Evolutionary conservation across 2,113 vertebrate genomes (phyloP), one percentile per base, ranked within the genome.

Genomic region (Apodemus sylvaticus): DNA sequence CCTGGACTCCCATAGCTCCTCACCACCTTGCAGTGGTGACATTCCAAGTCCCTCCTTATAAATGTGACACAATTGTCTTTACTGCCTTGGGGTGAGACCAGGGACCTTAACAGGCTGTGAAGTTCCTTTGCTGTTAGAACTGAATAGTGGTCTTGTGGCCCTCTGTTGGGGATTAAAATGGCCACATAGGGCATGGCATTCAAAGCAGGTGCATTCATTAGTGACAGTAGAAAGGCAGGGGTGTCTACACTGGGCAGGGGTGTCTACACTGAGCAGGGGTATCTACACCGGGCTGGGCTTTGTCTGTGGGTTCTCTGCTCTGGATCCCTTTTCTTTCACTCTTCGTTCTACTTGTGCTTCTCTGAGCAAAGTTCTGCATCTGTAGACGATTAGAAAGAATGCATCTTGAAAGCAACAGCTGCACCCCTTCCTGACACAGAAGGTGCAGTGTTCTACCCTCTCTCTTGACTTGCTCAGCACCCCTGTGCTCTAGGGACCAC

Each of bases 151-250:
- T 34, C 55, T 9, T 60, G 92, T 45, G 16, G 36, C 16, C 19
- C 58, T 66, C 51, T 74, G 4, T 45, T 77, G 55, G 48, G 26
- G 31, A 6, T 70, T 26, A 74, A 42, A 51, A 36, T 64, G 60
- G 71, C 62, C 17, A 16, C 8, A 0, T 0, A 34, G 45, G 60
- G 17, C 24, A 24, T 39, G 88, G 48, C 53, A 16, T 48, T 83
- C 42, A 71, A 31, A 78, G 60, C 29, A 74, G 14, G 58, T 2
- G 0, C 5, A 4, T 19, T 53, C 42, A 4, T 5, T 11, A 14
- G 13, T 4, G 85, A n/a, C 79, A 2, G 3, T 9, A 4, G 5
- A 10, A 24, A 78, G 16, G 36, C 16, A 39, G 26, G 34, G 0
- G 0, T 17, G 3, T 42, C 53, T 29, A 26, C n/a, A 7, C 24